Evolutionary conservation across 2,888 invertebrate genomes (phyloP).

Genomic region (Chloroclysta siterata): DNA sequence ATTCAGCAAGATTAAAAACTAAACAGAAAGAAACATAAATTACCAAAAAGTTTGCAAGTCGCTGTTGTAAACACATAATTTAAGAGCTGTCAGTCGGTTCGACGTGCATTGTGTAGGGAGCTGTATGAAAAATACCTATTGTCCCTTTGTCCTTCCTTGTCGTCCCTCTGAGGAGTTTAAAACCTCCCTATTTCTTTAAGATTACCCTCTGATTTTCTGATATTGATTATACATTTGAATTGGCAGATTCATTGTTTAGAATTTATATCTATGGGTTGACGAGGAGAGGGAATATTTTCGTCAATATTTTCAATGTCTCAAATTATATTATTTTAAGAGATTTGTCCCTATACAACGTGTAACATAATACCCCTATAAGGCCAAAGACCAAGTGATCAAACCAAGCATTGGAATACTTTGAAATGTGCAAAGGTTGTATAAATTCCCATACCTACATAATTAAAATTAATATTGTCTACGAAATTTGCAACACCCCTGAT

Average conservation of each 20-base stretch:
- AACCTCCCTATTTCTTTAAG: conserved; percentile 53
- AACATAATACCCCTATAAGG: too few relatives aligned
- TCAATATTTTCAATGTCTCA: not conserved
- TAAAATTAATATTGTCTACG: too few relatives aligned
- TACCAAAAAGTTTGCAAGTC: conserved; percentile 36
- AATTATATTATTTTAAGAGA: too few relatives aligned
- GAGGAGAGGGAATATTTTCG: not conserved
- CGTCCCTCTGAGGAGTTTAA: conserved; percentile 55
- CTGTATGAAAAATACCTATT: conserved; percentile 56
- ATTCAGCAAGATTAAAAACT: conserved; percentile 30
- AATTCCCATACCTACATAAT: too few relatives aligned
- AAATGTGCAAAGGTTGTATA: too few relatives aligned
- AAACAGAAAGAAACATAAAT: conserved; percentile 41
- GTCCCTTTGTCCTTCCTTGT: conserved; percentile 42
- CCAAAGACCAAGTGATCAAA: too few relatives aligned
- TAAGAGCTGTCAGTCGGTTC: conserved; percentile 41
- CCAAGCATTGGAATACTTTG: too few relatives aligned
- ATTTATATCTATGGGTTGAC: conserved; percentile 13
- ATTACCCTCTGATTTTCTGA: conserved; percentile 44
- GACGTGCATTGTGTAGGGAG: conserved; percentile 36
- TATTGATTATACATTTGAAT: conserved; percentile 36
- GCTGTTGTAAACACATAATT: conserved; percentile 46
- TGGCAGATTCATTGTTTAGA: conserved; percentile 30
- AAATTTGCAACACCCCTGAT: too few relatives aligned
- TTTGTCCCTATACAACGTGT: too few relatives aligned